Base-by-base conservation (phyloP, 2,888 invertebrate species). In the Margaritifera margaritifera region DNA sequence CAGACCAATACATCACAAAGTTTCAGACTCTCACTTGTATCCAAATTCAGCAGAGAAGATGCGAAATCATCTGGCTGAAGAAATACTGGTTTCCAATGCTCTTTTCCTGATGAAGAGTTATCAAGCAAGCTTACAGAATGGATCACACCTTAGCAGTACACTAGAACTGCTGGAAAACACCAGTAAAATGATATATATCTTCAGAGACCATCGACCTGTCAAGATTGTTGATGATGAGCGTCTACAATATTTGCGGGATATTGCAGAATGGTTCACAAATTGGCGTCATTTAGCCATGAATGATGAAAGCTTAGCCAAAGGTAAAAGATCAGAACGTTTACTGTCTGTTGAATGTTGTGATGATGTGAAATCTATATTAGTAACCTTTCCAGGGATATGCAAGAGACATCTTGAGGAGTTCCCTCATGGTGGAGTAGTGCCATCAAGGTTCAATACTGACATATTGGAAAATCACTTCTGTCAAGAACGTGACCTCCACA, bases 11-110 rank as follows among this genome's bases (percentile, higher is more conserved):
- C n/a, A n/a, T n/a, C n/a, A n/a, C n/a, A n/a, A n/a, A n/a, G n/a
- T 69, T 27, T 60, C 69, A 51, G 52, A 61, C 18, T 25, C 61
- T 31, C 62, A 69, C 53, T 51, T 69, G 19, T 54, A 69, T 57
- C 62, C 69, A 31, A 62, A 64, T 31, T 24, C 27, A 24, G 22
- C 64, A 27, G 65, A 69, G 52, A 69, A 69, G 42, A 69, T 69
- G 69, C 54, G 69, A 27, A 65, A 69, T 58, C 27, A 69, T 11
- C 51, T 69, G 18, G 69, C 69, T 22, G 69, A 69, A 42, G 24
- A 18, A 18, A 60, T 69, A 51, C 51, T 69, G 31, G 42, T 54
- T 64, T 15, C 52, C n/a, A 65, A 69, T 6, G 64, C 64, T 63
- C 56, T 61, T 4, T 31, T 65, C 56, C 60, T 65, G 24, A 64